These are phyloP conservation scores for Ormyrus pomaceus DNA, from an alignment of 2,888 invertebrate species.

Conservation along the genomic window DNA sequence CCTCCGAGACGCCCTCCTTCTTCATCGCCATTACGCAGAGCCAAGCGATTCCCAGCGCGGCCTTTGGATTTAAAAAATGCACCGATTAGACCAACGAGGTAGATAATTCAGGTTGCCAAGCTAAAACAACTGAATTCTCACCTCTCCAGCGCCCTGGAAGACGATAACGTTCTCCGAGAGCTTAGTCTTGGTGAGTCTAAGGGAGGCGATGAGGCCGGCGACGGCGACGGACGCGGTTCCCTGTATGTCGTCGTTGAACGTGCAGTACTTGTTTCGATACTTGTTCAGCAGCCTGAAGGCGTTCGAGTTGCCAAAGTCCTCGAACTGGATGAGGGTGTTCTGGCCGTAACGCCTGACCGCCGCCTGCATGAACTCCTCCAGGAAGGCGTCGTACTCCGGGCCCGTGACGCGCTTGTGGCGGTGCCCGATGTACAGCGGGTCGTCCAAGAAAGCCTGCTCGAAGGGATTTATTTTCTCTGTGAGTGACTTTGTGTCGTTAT, in stretches of 20 bases:
- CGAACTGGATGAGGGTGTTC: slow-evolving; percentile 94
- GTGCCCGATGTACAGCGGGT: slow-evolving; percentile 96
- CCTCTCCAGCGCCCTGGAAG: slow-evolving; percentile 98
- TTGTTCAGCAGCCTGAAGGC: slow-evolving; percentile 95
- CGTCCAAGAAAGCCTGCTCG: slow-evolving; percentile 85
- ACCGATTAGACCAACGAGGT: too few relatives aligned
- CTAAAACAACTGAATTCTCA: slow-evolving; percentile 68
- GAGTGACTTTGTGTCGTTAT: too few relatives aligned
- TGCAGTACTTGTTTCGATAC: slow-evolving; percentile 92
- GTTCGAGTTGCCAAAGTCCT: slow-evolving; percentile 98
- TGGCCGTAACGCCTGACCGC: slow-evolving; percentile 90
- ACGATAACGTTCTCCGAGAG: slow-evolving; percentile 91
- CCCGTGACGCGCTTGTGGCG: slow-evolving; percentile 91
- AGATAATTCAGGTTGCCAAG: too few relatives aligned
- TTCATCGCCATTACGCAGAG: slow-evolving; percentile 95
- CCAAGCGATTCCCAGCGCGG: slow-evolving; percentile 94
- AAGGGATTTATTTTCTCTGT: too few relatives aligned
- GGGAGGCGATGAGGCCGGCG: slow-evolving; percentile 92
- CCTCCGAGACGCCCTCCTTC: slow-evolving; percentile 86
- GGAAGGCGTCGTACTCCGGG: slow-evolving; percentile 90
- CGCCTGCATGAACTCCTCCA: slow-evolving; percentile 98
- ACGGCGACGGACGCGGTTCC: slow-evolving; percentile 98
- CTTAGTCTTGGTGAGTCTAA: slow-evolving; percentile 88
- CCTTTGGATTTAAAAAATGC: slow-evolving; percentile 76
- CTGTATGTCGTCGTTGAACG: slow-evolving; percentile 99